A percentile compares a stretch with the other conserved stretches of the same genome.
Conservation (phyloP, 2,888 invertebrate species). For the Drosophila stalkeri region DNA sequence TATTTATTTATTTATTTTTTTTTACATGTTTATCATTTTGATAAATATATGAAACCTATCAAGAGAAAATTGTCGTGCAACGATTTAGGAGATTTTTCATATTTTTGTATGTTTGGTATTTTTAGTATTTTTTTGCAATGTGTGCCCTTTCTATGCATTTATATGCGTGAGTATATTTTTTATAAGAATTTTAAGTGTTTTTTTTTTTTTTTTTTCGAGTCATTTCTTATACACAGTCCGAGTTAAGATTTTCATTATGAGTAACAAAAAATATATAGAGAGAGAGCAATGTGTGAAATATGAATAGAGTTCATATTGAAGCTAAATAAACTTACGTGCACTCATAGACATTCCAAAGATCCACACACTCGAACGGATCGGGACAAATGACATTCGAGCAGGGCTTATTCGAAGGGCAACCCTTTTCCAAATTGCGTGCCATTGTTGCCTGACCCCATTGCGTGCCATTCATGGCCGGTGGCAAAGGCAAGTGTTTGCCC, state of each 20-base stretch:
- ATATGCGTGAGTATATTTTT: neutral
- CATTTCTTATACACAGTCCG: constrained; percentile 51
- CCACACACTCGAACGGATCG: constrained; percentile 97
- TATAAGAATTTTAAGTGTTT: neutral
- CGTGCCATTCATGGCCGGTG: constrained; percentile 97
- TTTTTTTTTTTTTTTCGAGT: constrained; percentile 7
- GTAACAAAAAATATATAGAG: constrained; percentile 46
- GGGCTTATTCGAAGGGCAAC: constrained; percentile 97
- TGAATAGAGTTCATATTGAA: constrained; percentile 50
- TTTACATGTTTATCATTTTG: too few species aligned
- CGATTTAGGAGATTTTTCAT: too few species aligned
- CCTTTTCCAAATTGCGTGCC: constrained; percentile 95
- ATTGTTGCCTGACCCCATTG: constrained; percentile 98
- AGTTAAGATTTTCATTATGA: constrained; percentile 27
- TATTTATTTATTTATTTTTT: too few species aligned
- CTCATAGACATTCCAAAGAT: constrained; percentile 99
- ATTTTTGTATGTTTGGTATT: too few species aligned
- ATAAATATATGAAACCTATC: too few species aligned
- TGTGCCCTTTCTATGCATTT: neutral
- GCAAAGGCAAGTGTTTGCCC: constrained; percentile 96
- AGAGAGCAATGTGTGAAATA: constrained; percentile 46
- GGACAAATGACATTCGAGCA: constrained; percentile 97
- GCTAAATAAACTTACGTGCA: constrained; percentile 94
- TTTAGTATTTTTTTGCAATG: too few species aligned
- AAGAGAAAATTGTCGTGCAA: too few species aligned